A percentile compares a stretch with the other conserved stretches of the same genome.
Evolutionary conservation across 2,888 invertebrate species (phyloP).

Genomic region (Drosophila stalkeri): DNA sequence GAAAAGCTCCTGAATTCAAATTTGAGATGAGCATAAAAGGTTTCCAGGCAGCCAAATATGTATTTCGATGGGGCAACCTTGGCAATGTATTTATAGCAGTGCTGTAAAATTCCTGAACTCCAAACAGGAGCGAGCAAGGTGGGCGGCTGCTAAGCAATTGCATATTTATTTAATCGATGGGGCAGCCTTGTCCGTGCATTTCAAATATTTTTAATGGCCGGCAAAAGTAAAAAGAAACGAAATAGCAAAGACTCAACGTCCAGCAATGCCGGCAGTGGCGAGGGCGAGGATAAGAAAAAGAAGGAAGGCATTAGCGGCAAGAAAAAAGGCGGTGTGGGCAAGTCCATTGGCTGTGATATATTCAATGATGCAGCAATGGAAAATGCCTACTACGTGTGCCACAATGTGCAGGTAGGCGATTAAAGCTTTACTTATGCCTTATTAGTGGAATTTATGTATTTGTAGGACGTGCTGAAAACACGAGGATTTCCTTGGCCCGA

Average conservation of each 20-base stretch:
- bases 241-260: constrained; percentile 86
- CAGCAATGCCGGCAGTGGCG: constrained; percentile 79
- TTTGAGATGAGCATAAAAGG: constrained; percentile 9
- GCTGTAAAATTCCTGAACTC: neutral
- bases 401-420: constrained; percentile 91
- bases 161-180: constrained; percentile 67
- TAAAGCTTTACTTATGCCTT: rapidly evolving
- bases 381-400: constrained; percentile 96
- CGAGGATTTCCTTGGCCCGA: constrained; percentile 96
- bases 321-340: constrained; percentile 86
- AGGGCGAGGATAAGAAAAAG: constrained; percentile 86
- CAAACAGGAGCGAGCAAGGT: neutral
- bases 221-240: constrained; percentile 86
- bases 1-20: neutral
- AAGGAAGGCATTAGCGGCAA: constrained; percentile 86
- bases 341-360: constrained; percentile 92
- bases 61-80: constrained; percentile 57
- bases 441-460: neutral
- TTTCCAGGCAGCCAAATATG: constrained; percentile 38
- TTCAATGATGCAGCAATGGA: constrained; percentile 96
- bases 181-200: neutral
- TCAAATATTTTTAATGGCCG: constrained; percentile 77
- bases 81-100: neutral
- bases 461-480: constrained; percentile 91
- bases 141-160: neutral